Evolutionary conservation across 2,797 vertebrate species (phyloP).

Genomic region (Hafferia zeledoni): DNA sequence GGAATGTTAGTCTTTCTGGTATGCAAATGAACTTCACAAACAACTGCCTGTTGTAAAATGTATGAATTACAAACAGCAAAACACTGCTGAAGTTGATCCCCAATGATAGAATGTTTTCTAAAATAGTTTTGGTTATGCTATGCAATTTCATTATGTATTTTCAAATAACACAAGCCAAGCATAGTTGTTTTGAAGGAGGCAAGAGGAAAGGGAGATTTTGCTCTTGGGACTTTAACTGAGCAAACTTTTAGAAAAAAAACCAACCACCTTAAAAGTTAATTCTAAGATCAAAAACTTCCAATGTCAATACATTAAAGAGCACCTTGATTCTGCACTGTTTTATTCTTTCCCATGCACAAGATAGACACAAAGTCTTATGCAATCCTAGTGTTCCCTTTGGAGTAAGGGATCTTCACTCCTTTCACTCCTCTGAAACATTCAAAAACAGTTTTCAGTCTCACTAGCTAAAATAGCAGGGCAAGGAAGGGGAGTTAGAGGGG

Average conservation of each 20-base stretch:
- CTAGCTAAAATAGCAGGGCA: fast-evolving
- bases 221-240: not conserved
- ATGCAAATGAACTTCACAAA: not conserved
- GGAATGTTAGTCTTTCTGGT: not conserved
- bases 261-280: not conserved
- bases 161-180: not conserved
- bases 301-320: not conserved
- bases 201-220: not conserved
- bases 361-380: not conserved
- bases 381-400: not conserved
- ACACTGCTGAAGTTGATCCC: not conserved
- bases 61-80: constrained; percentile 7
- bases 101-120: not conserved
- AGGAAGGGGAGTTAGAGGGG: not conserved
- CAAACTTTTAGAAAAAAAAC: not conserved
- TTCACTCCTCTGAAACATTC: not conserved
- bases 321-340: not conserved
- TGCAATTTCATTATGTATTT: not conserved
- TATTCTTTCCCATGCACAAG: not conserved
- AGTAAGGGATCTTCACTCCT: not conserved
- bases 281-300: not conserved
- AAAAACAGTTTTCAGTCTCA: not conserved
- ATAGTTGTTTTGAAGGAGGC: not conserved
- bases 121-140: not conserved
- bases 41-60: not conserved